A percentile compares a stretch with the other conserved stretches of the same genome.
Evolutionary conservation across 2,113 vertebrate genomes (phyloP).

Genomic region (Menura novaehollandiae): DNA sequence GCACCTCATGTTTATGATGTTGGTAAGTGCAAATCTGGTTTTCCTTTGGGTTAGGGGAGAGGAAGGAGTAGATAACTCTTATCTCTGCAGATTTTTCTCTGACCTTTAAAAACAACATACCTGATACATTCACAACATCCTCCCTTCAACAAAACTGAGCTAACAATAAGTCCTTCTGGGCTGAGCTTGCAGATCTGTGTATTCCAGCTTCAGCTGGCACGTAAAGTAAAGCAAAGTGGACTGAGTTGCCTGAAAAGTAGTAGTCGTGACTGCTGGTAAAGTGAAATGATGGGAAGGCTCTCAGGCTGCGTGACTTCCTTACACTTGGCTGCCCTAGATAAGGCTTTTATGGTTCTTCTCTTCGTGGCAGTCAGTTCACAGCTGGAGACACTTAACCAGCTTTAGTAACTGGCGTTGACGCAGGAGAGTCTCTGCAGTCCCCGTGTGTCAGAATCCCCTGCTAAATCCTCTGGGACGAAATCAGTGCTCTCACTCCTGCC

Average conservation of each 20-base stretch:
- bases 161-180: not conserved
- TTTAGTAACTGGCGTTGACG: not conserved
- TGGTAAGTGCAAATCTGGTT: not conserved
- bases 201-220: not conserved
- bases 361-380: not conserved
- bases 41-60: not conserved
- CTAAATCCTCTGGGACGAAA: not conserved
- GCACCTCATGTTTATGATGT: not conserved
- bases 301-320: not conserved
- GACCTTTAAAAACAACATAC: not conserved
- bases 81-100: not conserved
- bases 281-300: not conserved
- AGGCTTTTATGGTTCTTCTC: not conserved
- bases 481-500: not conserved
- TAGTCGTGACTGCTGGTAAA: not conserved
- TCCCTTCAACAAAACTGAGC: not conserved
- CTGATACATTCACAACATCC: not conserved
- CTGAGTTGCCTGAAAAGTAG: not conserved
- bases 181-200: not conserved
- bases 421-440: not conserved
- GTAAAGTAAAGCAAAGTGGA: not conserved
- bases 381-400: constrained; percentile 3
- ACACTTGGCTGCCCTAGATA: not conserved
- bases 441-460: not conserved
- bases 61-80: not conserved